phyloP scores from a whole-genome alignment of 2,113 vertebrate genomes.

The Nycticryphes semicollaris region DNA sequence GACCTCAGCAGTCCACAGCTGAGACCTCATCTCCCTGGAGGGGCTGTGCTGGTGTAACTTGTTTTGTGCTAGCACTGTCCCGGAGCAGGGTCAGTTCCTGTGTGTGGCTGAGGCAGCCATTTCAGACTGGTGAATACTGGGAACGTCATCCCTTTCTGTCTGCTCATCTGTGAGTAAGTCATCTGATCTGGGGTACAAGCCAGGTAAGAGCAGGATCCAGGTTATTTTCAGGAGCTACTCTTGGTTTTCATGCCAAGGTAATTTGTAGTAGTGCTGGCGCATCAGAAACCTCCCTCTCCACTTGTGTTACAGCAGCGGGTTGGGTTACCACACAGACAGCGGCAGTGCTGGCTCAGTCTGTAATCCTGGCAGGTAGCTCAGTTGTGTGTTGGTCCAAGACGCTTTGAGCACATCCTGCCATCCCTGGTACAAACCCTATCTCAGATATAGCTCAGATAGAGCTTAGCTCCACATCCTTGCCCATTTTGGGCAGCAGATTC shows the following conservation, averaged over 20 bases:
- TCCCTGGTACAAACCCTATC: neutral
- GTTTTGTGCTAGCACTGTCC: neutral
- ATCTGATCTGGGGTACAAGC: conserved; percentile 13
- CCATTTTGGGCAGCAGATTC: neutral
- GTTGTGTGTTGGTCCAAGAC: fast-evolving
- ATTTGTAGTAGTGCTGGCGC: conserved; percentile 2
- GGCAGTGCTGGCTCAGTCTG: neutral
- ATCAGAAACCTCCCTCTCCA: neutral
- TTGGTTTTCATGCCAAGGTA: conserved; percentile 21
- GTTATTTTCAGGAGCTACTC: conserved; percentile 44
- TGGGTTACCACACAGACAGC: neutral
- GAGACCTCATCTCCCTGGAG: neutral
- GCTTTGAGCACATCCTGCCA: neutral
- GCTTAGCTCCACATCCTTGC: neutral
- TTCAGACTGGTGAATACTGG: neutral
- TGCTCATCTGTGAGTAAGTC: conserved; percentile 48
- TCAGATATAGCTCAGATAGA: neutral
- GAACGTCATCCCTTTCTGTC: neutral
- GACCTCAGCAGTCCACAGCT: neutral
- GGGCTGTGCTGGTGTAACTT: neutral
- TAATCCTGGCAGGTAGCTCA: neutral
- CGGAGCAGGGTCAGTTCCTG: neutral
- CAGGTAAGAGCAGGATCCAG: neutral
- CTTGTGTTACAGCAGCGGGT: conserved; percentile 14
- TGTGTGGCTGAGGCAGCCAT: neutral